Base-by-base conservation (phyloP, 2,113 vertebrate genomes). In the Menidia beryllina region DNA sequence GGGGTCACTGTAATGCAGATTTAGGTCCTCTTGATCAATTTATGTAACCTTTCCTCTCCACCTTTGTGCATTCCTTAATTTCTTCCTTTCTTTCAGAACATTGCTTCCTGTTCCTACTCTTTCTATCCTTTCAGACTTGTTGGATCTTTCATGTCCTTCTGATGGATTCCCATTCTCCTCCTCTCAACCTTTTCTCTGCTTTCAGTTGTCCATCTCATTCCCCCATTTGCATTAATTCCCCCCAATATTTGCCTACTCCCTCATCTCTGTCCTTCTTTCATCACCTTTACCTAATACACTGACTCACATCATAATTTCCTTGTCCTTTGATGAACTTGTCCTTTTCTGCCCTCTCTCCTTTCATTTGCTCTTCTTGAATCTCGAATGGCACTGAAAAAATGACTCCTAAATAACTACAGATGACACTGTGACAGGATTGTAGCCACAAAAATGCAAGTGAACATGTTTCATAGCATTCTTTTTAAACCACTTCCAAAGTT, bases 201-300 rank as follows among this genome's bases (percentile, higher is more conserved):
- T 21, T 50, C 23, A 24, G 27, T 34, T 48, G 36, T 75, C 52
- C 59, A 54, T 72, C 71, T 77, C 66, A 67, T 39, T 45, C 20
- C 57, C 63, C 68, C 60, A 48, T 73, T 69, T 50, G 21, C 67
- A 77, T 79, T 75, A 61, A 72, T n/a, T n/a, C 62, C 70, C 53
- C 58, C 21, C 47, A 39, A 69, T 64, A 68, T 78, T 68, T 69
- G 50, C 62, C 45, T 25, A 2, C 51, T 55, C 61, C 59, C 76
- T 72, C 69, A 61, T 79, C 69, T 63, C 73, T 61, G 34, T 7
- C 17, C 20, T 54, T 61, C 66, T 60, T 55, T 54, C 75, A 60
- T 83, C 72, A 64, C 77, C 79, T 83, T 77, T 73, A 58, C 74
- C 75, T 86, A 61, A 56, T 60, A 52, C 61, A 19, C 27, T 8